Evolutionary conservation across 2,113 vertebrate genomes (phyloP).

Genomic region (Corvus moneduloides): DNA sequence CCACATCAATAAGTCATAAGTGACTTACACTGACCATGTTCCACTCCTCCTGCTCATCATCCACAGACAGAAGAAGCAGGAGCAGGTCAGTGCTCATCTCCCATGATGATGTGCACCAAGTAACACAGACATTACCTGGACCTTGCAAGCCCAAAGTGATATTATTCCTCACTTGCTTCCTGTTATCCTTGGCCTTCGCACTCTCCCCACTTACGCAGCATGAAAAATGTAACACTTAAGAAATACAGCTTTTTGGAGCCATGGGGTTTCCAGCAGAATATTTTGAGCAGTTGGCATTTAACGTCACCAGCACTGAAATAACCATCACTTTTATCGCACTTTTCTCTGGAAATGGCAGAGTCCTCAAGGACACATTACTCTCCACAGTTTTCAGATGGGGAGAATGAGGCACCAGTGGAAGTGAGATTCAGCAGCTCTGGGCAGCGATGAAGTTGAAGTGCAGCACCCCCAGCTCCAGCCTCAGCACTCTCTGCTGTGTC

Average conservation of each 20-base stretch:
- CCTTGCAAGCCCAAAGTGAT: background rate
- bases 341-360: background rate
- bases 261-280: background rate
- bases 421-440: background rate
- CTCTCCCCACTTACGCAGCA: background rate
- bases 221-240: background rate
- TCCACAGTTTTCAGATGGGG: background rate
- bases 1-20: background rate
- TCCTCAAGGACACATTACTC: background rate
- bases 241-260: background rate
- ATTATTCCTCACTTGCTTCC: background rate
- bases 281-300: background rate
- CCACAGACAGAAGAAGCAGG: background rate
- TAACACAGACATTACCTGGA: background rate
- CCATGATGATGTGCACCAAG: background rate
- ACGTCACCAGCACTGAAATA: background rate
- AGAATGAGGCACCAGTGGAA: background rate
- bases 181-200: background rate
- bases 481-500: accelerated
- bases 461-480: background rate
- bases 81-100: background rate
- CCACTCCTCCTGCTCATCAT: background rate
- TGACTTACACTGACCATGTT: background rate
- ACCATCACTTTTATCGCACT: background rate
- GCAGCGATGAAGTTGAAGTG: accelerated